Evolutionary conservation across 2,797 vertebrate genomes (phyloP), one percentile per base, ranked within the genome.

Genomic region (Sebastes umbrosus): DNA sequence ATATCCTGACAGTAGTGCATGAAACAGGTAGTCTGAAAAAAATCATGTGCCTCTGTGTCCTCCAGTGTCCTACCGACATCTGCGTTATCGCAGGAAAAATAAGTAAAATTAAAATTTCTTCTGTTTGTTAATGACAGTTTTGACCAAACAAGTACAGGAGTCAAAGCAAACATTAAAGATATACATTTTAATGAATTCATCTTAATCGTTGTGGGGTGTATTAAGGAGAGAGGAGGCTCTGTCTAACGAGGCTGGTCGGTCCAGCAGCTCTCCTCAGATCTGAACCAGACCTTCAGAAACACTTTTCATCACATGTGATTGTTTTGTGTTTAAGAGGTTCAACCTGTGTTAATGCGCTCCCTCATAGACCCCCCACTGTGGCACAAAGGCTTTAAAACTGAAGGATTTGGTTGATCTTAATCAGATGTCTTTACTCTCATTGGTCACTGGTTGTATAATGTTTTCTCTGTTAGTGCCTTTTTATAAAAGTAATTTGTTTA

Each of bases 351-450:
- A 70, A 83, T 76, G 65, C 64, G 18, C 75, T 46, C 29, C 1
- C 57, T 36, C 5, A 18, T 76, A 60, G 80, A 66, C 70, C 79
- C 70, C 80, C 73, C 60, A 3, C 36, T 52, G 73, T 29, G 79
- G 10, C 14, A 58, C 14, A 65, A 71, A 39, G 20, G 46, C 7
- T 75, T 85, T 86, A 79, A 62, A 88, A 84, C 80, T 73, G 76
- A 24, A 76, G 88, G 84, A 81, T 83, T 90, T 32, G 13, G 75
- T 65, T 72, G 84, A 77, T 88, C 87, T 83, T 82, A 62, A 79
- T 90, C 87, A 84, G 80, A 75, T 6, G 22, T 73, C 87, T 83
- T 82, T 68, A 85, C 88, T 84, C 83, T 89, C 87, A 86, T 87
- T 84, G 89, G 89, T 52, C 36, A 29, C 76, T 77, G 1, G 63